Percentiles rank a stretch among this genome's conserved stretches.
Evolutionary conservation across 2,888 invertebrate species (phyloP).

Genomic region (Eulithis prunata): DNA sequence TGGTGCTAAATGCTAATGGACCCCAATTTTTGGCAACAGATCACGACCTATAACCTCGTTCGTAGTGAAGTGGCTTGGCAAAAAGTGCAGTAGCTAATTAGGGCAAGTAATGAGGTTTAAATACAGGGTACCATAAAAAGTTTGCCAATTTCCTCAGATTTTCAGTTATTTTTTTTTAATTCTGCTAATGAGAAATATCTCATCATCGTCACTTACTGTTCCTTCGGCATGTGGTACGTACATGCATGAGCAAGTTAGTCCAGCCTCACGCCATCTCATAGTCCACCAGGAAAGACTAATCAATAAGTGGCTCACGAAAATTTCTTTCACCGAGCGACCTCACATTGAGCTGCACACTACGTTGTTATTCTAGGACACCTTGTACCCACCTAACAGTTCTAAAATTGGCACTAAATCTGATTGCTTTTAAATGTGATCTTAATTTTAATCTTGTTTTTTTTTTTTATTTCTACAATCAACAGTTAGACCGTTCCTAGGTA

Average conservation of each 20-base stretch:
- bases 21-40: constrained; percentile 21
- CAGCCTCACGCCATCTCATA: too few species aligned
- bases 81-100: constrained; percentile 19
- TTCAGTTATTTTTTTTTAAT: too few species aligned
- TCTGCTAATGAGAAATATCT: too few species aligned
- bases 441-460: constrained; percentile 29
- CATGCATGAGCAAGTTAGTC: too few species aligned
- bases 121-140: constrained; percentile 5
- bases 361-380: constrained; percentile 5
- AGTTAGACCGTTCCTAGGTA: too few species aligned
- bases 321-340: too few species aligned
- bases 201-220: too few species aligned
- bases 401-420: constrained; percentile 29
- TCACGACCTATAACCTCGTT: constrained; percentile 27
- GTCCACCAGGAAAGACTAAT: too few species aligned
- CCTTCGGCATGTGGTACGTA: too few species aligned
- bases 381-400: constrained; percentile 23
- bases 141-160: too few species aligned
- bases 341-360: too few species aligned
- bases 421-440: constrained; percentile 37
- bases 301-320: too few species aligned
- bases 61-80: constrained; percentile 17
- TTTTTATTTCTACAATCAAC: constrained; percentile 13
- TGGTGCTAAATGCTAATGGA: constrained; percentile 29
- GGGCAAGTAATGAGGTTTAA: constrained; percentile 21